Base-by-base conservation (phyloP, 2,888 invertebrate species). In the Ceramica pisi region DNA sequence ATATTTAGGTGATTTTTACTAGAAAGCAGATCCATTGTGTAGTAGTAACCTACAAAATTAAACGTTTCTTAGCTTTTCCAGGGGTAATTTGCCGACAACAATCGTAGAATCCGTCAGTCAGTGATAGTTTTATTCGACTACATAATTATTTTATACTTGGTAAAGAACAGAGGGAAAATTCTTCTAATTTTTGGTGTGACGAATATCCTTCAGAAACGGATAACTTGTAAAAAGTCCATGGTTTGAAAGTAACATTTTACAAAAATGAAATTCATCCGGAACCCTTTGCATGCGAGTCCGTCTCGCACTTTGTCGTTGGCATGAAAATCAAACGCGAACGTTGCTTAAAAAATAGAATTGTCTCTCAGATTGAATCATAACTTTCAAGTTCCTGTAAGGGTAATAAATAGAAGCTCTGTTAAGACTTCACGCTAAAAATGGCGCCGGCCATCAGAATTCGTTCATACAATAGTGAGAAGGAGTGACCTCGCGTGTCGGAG, bases 401-500 rank as follows among this genome's bases (percentile, higher is more conserved):
- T 41, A 38, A 67, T 41, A 50, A 35, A 51, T 44, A 51, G n/a
- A 60, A 26, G 10, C n/a, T 31, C 26, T 62, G 44, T 71, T 31
- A 48, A 35, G 31, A 23, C 35, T 70, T 53, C 31, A 26, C 60
- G 38, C 26, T 12, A 35, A 57, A 78, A 62, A 68, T 64, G 55
- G 31, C 50, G 59, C 60, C 38, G 21, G 35, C 23, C 19, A 55
- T 62, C 38, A 68, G 38, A 78, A 72, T 44, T 65, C 35, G 65
- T 73, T 73, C 73, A 57, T 56, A 55, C 59, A 51, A 60, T 19
- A 51, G 14, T 38, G 31, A 31, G 19, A 51, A 62, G 62, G 41
- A 56, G n/a, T 63, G 73, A 68, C 62, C 64, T 78, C 62, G 79
- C 78, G 68, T 78, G 79, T 66, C 46, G 26, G 14, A 21, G 19